phyloP scores from a whole-genome alignment of 2,888 invertebrate genomes.

The Aelia acuminata region DNA sequence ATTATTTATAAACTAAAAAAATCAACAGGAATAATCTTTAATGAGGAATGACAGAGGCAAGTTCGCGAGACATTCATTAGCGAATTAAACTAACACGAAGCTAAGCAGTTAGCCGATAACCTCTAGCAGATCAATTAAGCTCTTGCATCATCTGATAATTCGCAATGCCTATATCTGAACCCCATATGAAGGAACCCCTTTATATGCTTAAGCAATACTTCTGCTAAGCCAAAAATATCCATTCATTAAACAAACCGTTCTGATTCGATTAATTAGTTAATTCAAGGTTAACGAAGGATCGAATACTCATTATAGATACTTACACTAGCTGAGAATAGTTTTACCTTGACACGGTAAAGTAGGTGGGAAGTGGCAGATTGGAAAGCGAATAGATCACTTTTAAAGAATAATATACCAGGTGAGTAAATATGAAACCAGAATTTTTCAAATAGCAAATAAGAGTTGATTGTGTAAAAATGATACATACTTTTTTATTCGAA shows the following conservation, averaged over 20 bases:
- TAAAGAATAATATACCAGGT: too few relatives aligned
- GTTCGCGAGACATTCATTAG: not conserved
- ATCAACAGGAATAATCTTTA: too few relatives aligned
- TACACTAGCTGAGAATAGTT: not conserved
- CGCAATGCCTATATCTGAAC: not conserved
- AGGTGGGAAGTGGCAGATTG: too few relatives aligned
- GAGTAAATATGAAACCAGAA: too few relatives aligned
- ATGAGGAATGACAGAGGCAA: not conserved
- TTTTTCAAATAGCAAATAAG: too few relatives aligned
- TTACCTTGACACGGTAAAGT: too few relatives aligned
- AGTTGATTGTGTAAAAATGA: too few relatives aligned
- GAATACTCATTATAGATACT: not conserved
- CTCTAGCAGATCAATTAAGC: not conserved
- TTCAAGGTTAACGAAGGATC: not conserved
- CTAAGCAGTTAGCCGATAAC: not conserved
- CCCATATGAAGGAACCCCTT: not conserved
- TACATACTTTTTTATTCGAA: too few relatives aligned
- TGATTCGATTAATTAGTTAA: not conserved
- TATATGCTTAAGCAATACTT: not conserved
- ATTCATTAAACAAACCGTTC: not conserved
- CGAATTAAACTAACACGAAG: not conserved
- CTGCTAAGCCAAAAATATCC: not conserved
- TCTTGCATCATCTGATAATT: not conserved
- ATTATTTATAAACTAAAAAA: too few relatives aligned
- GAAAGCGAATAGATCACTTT: too few relatives aligned